Evolutionary conservation across 1,140 invertebrate genomes (phyloP).

Genomic region (Triops cancriformis): DNA sequence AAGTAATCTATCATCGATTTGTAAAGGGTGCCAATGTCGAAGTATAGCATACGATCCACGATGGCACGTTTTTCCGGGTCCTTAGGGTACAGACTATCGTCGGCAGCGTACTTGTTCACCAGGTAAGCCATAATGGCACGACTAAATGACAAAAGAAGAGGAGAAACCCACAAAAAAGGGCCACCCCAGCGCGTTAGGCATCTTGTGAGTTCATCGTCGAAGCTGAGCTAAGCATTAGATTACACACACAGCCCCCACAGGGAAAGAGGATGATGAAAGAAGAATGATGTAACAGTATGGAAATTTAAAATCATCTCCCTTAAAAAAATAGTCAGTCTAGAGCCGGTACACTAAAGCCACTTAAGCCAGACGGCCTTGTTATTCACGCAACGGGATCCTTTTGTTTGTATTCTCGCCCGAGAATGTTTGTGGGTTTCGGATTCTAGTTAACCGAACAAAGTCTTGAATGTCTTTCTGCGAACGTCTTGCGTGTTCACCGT

Average conservation of each 20-base stretch:
- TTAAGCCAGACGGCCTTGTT: too few species aligned
- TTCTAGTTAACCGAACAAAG: too few species aligned
- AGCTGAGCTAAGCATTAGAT: neutral
- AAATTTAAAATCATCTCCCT: neutral
- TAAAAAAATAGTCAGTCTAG: neutral
- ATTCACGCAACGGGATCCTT: too few species aligned
- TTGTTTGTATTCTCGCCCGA: too few species aligned
- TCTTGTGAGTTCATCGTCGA: constrained; percentile 6
- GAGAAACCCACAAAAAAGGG: constrained; percentile 17
- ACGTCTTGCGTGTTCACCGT: too few species aligned
- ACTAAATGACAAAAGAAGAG: constrained; percentile 31
- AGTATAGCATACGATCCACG: constrained; percentile 40
- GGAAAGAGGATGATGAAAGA: neutral
- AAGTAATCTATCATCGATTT: constrained; percentile 37
- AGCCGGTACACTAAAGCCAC: too few species aligned
- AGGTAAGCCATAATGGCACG: constrained; percentile 40
- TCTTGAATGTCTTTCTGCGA: too few species aligned
- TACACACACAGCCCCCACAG: neutral
- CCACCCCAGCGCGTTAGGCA: neutral
- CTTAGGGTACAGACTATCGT: constrained; percentile 33
- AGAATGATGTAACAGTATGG: neutral
- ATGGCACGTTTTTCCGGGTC: constrained; percentile 36
- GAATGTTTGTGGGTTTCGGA: too few species aligned
- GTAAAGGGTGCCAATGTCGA: constrained; percentile 39
- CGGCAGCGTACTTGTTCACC: constrained; percentile 37